These are phyloP conservation scores for Hoplias malabaricus DNA, from an alignment of 2,113 vertebrate species.

Conservation along the genomic window DNA sequence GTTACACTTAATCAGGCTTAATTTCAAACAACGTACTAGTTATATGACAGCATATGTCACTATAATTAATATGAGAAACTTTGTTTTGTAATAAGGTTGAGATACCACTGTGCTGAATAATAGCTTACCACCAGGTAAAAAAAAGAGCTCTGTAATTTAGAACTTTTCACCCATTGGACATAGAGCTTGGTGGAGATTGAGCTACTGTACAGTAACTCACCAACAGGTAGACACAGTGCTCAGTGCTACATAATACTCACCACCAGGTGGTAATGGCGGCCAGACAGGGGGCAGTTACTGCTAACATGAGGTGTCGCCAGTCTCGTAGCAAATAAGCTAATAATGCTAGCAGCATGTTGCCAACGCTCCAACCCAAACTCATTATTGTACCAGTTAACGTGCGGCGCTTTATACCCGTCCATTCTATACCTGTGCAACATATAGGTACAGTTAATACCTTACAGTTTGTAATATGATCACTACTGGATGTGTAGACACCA, in stretches of 20 bases:
- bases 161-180: no score
- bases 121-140: background rate
- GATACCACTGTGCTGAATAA: background rate
- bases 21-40: no score
- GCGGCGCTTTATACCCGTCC: slow-evolving; percentile 79
- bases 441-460: background rate
- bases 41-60: no score
- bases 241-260: slow-evolving; percentile 64
- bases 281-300: slow-evolving; percentile 75
- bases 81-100: no score
- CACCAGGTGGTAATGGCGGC: slow-evolving; percentile 76
- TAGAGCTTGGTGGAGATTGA: no score
- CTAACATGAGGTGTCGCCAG: slow-evolving; percentile 81
- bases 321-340: slow-evolving; percentile 77
- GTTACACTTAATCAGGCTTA: background rate
- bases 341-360: slow-evolving; percentile 79
- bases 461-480: no score
- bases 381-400: slow-evolving; percentile 73
- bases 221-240: background rate
- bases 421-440: slow-evolving; percentile 72
- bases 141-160: no score
- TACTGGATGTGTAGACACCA: no score
- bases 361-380: slow-evolving; percentile 77
- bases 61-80: no score
- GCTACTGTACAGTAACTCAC: background rate